Conservation (phyloP, 1,140 invertebrate species). For the Temnothorax longispinosus region DNA sequence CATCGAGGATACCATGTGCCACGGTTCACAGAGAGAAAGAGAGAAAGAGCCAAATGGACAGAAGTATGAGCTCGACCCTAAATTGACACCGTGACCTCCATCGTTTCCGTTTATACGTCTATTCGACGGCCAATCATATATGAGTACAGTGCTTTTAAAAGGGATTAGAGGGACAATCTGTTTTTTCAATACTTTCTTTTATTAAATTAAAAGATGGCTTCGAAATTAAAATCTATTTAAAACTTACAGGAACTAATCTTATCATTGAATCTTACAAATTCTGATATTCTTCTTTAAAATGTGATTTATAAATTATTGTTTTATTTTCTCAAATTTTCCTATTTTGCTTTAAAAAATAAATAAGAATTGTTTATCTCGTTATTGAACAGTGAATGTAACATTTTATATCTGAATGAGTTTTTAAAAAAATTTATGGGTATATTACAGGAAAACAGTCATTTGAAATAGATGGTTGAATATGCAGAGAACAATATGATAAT, state of each 20-base stretch:
- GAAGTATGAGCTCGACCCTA: conserved; percentile 51
- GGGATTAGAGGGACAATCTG: background rate
- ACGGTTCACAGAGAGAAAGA: conserved; percentile 73
- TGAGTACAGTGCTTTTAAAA: background rate
- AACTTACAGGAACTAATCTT: background rate
- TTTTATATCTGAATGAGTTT: background rate
- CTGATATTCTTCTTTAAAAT: background rate
- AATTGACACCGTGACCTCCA: conserved; percentile 74
- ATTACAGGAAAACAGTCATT: background rate
- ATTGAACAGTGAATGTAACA: background rate
- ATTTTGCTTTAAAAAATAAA: background rate
- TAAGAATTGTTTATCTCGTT: background rate
- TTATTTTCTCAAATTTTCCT: background rate
- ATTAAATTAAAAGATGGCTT: background rate
- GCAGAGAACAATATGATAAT: background rate
- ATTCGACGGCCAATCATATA: conserved; percentile 18
- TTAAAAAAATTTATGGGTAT: background rate
- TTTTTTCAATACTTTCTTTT: background rate
- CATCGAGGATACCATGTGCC: conserved; percentile 77
- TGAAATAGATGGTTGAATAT: background rate
- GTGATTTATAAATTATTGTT: background rate
- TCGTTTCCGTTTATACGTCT: conserved; percentile 32
- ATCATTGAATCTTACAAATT: background rate
- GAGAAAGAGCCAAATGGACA: conserved; percentile 42
- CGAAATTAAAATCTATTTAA: background rate